Conservation (phyloP, 2,888 invertebrate species). For the Calliscelio sp. region DNA sequence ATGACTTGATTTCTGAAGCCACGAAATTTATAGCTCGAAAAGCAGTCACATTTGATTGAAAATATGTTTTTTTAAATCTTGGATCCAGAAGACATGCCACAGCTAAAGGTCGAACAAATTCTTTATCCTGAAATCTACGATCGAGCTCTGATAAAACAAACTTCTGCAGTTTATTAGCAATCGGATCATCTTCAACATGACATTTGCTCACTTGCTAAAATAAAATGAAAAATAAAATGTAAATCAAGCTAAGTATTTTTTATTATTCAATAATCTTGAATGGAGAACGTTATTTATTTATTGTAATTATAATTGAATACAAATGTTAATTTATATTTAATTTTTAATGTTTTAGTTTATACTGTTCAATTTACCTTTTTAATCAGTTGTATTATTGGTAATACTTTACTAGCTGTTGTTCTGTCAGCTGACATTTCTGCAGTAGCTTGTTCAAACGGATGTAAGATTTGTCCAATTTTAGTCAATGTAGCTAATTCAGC, state of each 20-base stretch:
- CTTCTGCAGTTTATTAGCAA: slow-evolving; percentile 31
- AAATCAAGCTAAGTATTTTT: not conserved
- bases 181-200: slow-evolving; percentile 19
- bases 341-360: slow-evolving; percentile 38
- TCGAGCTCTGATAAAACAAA: slow-evolving; percentile 34
- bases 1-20: slow-evolving; percentile 10
- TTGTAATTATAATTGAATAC: slow-evolving; percentile 21
- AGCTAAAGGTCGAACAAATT: slow-evolving; percentile 34
- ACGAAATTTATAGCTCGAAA: slow-evolving; percentile 27
- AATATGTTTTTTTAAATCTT: slow-evolving; percentile 38
- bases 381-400: slow-evolving; percentile 39
- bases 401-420: slow-evolving; percentile 43
- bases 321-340: slow-evolving; percentile 30
- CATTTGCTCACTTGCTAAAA: slow-evolving; percentile 34
- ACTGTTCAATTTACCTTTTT: slow-evolving; percentile 29
- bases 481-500: slow-evolving; percentile 44
- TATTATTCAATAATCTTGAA: not conserved
- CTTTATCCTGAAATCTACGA: slow-evolving; percentile 35
- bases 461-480: slow-evolving; percentile 30
- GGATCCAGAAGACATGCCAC: slow-evolving; percentile 35
- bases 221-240: slow-evolving; percentile 13
- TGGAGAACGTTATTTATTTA: not conserved
- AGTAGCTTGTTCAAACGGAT: slow-evolving; percentile 39
- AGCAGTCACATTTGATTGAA: slow-evolving; percentile 15
- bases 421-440: slow-evolving; percentile 34